Conservation (phyloP, 2,797 vertebrate species). For the Xenops minutus region DNA sequence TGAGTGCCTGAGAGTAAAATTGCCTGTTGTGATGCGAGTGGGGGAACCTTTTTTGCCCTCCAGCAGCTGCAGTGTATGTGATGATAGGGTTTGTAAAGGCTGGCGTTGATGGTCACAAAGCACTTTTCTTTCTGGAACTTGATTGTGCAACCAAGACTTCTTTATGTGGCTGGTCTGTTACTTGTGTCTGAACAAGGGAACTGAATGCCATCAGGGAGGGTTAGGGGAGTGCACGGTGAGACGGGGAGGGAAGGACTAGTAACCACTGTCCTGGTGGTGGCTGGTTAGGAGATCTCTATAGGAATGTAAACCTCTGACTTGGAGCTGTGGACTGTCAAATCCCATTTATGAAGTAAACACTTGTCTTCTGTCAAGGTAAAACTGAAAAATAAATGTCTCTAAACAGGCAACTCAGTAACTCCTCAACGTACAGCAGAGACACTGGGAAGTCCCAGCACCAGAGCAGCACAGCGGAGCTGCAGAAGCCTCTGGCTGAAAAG, state of each 20-base stretch:
- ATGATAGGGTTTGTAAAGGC: not conserved
- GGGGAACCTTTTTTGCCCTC: not conserved
- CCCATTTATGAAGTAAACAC: not conserved
- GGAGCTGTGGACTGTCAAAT: not conserved
- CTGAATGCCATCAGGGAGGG: not conserved
- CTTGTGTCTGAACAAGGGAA: not conserved
- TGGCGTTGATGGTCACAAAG: not conserved
- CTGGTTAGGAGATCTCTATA: not conserved
- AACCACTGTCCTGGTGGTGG: not conserved
- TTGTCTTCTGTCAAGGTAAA: not conserved
- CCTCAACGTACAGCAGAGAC: slow-evolving; percentile 72
- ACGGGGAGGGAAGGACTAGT: not conserved
- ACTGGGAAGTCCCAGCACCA: slow-evolving; percentile 17
- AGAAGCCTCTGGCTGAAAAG: slow-evolving; percentile 60
- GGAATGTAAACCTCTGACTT: not conserved
- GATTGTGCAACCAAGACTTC: not conserved
- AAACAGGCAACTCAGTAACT: slow-evolving; percentile 74
- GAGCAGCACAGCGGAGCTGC: slow-evolving; percentile 54
- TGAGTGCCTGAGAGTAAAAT: not conserved
- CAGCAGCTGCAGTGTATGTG: not conserved
- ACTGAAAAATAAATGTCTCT: not conserved
- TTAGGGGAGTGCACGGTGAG: not conserved
- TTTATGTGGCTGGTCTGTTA: not conserved
- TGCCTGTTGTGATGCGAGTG: not conserved
- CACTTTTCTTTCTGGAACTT: not conserved